Conservation (phyloP, 2,888 invertebrate genomes). For the Cantharis rustica region DNA sequence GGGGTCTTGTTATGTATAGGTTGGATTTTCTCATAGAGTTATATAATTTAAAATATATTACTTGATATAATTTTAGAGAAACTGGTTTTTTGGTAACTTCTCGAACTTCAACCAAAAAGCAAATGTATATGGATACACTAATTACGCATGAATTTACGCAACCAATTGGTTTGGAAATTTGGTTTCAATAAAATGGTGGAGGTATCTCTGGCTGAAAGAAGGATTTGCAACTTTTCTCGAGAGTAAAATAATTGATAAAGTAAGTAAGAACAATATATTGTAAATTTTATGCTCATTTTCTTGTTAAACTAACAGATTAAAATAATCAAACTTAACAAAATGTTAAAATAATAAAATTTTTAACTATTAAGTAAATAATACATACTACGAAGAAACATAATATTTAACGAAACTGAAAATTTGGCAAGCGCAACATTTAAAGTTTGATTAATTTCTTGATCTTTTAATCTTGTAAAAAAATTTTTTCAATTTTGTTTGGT, state of each 20-base stretch:
- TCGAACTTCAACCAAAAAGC: slow-evolving; percentile 10
- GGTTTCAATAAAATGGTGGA: slow-evolving; percentile 53
- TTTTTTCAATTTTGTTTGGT: too few relatives aligned
- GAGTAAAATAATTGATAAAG: slow-evolving; percentile 49
- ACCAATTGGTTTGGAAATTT: slow-evolving; percentile 60
- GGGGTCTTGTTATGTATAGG: not conserved
- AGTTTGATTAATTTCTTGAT: too few relatives aligned
- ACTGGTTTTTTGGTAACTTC: not conserved
- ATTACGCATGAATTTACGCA: slow-evolving; percentile 62
- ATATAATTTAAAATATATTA: not conserved
- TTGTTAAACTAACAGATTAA: too few relatives aligned
- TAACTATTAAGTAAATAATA: too few relatives aligned
- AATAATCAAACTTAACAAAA: too few relatives aligned
- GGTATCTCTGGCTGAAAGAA: slow-evolving; percentile 55
- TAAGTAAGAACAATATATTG: too few relatives aligned
- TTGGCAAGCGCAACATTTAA: too few relatives aligned
- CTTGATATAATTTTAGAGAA: not conserved
- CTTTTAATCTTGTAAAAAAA: too few relatives aligned
- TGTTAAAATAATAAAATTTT: too few relatives aligned
- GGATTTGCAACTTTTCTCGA: slow-evolving; percentile 63
- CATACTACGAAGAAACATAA: too few relatives aligned
- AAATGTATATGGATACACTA: slow-evolving; percentile 40
- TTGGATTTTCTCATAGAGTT: not conserved
- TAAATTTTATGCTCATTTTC: too few relatives aligned
- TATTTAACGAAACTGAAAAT: too few relatives aligned